Conservation (phyloP, 1,140 invertebrate species). For the Drosophila bocki region DNA sequence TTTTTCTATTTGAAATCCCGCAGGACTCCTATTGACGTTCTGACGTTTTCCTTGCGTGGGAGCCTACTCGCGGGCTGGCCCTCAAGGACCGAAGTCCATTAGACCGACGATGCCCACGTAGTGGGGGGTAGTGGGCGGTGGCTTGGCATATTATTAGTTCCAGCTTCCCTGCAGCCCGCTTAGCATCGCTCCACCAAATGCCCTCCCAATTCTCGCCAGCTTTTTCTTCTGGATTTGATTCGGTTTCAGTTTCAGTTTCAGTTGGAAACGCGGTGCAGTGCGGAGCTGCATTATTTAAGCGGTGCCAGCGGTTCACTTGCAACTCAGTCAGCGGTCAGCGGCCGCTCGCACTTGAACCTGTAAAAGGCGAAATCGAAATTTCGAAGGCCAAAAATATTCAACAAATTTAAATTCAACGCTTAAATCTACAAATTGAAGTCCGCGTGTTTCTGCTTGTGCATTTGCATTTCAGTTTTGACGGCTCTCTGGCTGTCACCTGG, state of each 20-base stretch:
- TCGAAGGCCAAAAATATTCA: not conserved
- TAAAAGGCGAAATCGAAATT: slow-evolving; percentile 19
- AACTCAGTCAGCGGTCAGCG: slow-evolving; percentile 77
- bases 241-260: slow-evolving; percentile 39
- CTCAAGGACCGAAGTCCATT: slow-evolving; percentile 43
- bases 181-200: not conserved
- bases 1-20: not conserved
- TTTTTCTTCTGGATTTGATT: slow-evolving; percentile 25
- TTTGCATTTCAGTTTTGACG: not conserved
- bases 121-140: slow-evolving; percentile 6
- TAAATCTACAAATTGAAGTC: not conserved
- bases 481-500: slow-evolving; percentile 8
- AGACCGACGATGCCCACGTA: slow-evolving; percentile 47
- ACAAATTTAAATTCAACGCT: not conserved
- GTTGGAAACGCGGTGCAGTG: not conserved
- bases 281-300: slow-evolving; percentile 70
- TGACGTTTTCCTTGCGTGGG: slow-evolving; percentile 11
- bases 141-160: slow-evolving; percentile 23
- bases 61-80: not conserved
- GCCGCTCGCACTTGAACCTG: slow-evolving; percentile 69
- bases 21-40: not conserved
- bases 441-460: slow-evolving; percentile 8
- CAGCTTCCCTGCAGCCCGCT: slow-evolving; percentile 8
- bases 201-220: slow-evolving; percentile 6
- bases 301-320: slow-evolving; percentile 52